Evolutionary conservation across 1,140 invertebrate genomes (phyloP).

Genomic region (Caenorhabditis elegans): DNA sequence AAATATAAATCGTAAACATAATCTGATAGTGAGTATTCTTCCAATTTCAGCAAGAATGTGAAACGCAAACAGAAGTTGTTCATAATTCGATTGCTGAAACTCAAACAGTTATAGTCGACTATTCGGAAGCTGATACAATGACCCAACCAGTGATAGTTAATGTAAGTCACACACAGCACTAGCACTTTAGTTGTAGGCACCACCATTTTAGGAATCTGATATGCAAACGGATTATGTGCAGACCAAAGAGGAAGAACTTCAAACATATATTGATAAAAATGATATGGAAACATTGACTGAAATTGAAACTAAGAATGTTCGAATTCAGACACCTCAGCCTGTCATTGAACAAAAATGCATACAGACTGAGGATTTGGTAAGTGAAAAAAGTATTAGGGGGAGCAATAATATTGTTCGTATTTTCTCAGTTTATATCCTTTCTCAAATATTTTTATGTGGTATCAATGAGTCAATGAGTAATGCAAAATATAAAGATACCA

Average conservation of each 20-base stretch:
- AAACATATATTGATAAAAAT: conserved; percentile 58
- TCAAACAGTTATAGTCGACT: conserved; percentile 36
- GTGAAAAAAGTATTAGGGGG: neutral
- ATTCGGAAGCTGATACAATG: conserved; percentile 40
- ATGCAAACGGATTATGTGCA: conserved; percentile 53
- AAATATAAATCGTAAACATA: too few relatives aligned
- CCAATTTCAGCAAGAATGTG: conserved; percentile 21
- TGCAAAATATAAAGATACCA: too few relatives aligned
- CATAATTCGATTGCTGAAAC: conserved; percentile 37
- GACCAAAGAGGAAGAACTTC: conserved; percentile 55
- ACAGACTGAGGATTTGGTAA: conserved; percentile 45
- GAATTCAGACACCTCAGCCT: conserved; percentile 59
- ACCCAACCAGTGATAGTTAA: conserved; percentile 23
- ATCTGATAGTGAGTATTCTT: too few relatives aligned
- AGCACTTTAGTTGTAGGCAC: conserved; percentile 43
- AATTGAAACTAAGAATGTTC: conserved; percentile 56
- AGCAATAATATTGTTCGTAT: too few relatives aligned
- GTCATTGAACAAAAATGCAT: conserved; percentile 52
- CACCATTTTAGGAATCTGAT: conserved; percentile 47
- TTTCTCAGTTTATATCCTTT: too few relatives aligned
- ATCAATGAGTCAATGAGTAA: too few relatives aligned
- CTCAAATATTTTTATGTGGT: too few relatives aligned
- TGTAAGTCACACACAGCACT: neutral
- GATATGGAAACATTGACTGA: conserved; percentile 59
- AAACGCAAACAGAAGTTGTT: neutral